Evolutionary conservation across 2,888 invertebrate species (phyloP), one percentile per base, ranked within the genome.

Genomic region (Eurytoma californica): DNA sequence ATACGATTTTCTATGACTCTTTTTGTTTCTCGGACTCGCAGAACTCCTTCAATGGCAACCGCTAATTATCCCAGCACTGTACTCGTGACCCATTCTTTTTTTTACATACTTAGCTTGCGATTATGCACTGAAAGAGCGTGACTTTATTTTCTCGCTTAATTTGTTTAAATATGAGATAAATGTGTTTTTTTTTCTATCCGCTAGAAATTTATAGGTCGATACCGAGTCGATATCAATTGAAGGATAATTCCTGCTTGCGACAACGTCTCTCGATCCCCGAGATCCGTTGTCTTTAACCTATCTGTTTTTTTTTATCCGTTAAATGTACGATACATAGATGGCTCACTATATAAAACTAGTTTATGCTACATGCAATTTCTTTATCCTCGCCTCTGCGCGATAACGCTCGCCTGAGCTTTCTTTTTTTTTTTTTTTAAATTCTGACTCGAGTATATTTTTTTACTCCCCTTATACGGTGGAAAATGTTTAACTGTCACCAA

Each of bases 341-440:
- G 83, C 85, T 87, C 83, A 85, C 87, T 89, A 88, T 89, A 88
- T 88, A 89, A 88, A 89, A 88, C 88, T 89, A 39, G 39, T 39
- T 39, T 39, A 88, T 88, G 86, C 86, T 88, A 86, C 83, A 47
- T 53, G 66, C 20, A 67, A 58, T 85, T 85, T 84, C 80, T 83
- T 14, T 60, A 28, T 24, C 24, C 80, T 79, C 81, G 83, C 84
- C 85, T 39, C 9, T 39, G 39, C 9, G 39, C 9, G 9, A 83
- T 83, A 84, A 85, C 86, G 83, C 82, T 84, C 82, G 83, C 84
- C 84, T 83, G 83, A 84, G 83, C 77, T 84, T 84, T 84, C 81
- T 80, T 79, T 82, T 82, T 82, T 79, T 82, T 82, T 78, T 60
- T 65, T n/a, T 20, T 39, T 28, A n/a, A 39, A 39, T 12, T 39